A percentile compares a stretch with the other conserved stretches of the same genome.
These are phyloP conservation scores for Brachyhypopomus gauderio DNA, from an alignment of 2,113 vertebrate genomes.

Conservation along the genomic window DNA sequence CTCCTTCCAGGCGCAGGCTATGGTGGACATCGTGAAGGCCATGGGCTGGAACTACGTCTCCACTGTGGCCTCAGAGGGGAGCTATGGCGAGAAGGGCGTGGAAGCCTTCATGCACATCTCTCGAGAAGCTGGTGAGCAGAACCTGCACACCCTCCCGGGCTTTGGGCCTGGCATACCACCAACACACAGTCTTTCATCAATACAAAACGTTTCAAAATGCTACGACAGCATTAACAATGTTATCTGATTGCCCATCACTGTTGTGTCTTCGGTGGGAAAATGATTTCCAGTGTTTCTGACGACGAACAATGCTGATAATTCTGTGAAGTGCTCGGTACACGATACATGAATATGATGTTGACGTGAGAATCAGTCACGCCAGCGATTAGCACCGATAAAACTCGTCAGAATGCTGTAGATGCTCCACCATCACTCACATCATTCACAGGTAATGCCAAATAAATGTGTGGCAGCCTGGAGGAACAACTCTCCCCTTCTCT, in stretches of 20 bases:
- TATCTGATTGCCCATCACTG: no score
- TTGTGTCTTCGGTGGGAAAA: no score
- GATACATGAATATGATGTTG: neutral
- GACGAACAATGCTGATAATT: neutral
- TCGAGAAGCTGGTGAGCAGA: slow-evolving; percentile 89
- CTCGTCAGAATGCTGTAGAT: slow-evolving; percentile 19
- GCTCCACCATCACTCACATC: slow-evolving; percentile 28
- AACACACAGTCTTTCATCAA: no score
- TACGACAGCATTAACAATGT: no score
- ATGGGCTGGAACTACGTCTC: slow-evolving; percentile 98
- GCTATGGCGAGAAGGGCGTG: slow-evolving; percentile 96
- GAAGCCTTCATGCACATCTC: slow-evolving; percentile 97
- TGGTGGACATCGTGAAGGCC: slow-evolving; percentile 96
- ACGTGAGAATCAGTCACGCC: slow-evolving; percentile 8
- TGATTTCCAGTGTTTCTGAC: neutral
- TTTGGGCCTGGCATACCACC: no score
- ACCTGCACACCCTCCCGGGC: no score
- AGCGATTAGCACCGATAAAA: slow-evolving; percentile 15
- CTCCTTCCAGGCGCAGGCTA: slow-evolving; percentile 97
- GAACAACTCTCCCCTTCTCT: slow-evolving; percentile 30
- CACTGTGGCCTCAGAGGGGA: slow-evolving; percentile 95
- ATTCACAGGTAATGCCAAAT: slow-evolving; percentile 43
- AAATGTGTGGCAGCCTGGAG: slow-evolving; percentile 14
- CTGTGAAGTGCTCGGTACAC: neutral
- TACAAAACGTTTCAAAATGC: neutral